These are phyloP conservation scores for Zalophus californianus DNA, from an alignment of 2,797 vertebrate genomes.

Conservation along the genomic window DNA sequence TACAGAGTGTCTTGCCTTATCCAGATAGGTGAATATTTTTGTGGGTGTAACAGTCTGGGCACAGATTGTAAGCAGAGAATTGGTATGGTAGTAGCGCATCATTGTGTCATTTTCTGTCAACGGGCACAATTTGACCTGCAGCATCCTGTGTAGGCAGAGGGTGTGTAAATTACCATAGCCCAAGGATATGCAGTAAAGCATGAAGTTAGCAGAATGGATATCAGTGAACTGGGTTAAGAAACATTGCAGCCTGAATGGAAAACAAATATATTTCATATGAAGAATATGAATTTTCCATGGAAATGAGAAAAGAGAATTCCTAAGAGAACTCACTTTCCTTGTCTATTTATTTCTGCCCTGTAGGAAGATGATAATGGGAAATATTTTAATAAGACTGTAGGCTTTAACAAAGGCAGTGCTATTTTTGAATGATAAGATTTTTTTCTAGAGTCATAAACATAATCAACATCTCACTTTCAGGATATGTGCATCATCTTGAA, in stretches of 20 bases:
- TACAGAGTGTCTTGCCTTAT: background rate
- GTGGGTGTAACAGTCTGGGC: background rate
- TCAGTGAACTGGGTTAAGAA: slow-evolving; percentile 54
- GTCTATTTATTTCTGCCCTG: slow-evolving; percentile 75
- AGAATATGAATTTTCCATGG: slow-evolving; percentile 70
- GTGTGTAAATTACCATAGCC: slow-evolving; percentile 57
- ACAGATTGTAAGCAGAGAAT: background rate
- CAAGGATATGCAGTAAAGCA: slow-evolving; percentile 33
- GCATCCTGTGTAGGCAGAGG: background rate
- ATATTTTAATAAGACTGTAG: slow-evolving; percentile 69
- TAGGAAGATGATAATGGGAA: slow-evolving; percentile 72
- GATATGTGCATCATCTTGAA: slow-evolving; percentile 11
- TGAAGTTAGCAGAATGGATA: slow-evolving; percentile 59
- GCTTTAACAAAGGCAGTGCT: slow-evolving; percentile 74
- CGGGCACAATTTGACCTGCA: background rate
- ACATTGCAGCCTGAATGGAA: slow-evolving; percentile 11
- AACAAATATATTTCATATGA: slow-evolving; percentile 67
- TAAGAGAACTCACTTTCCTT: slow-evolving; percentile 74
- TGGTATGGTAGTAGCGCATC: background rate
- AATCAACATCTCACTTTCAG: slow-evolving; percentile 41
- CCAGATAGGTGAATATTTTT: background rate
- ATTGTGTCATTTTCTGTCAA: slow-evolving; percentile 53
- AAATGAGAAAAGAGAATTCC: slow-evolving; percentile 74
- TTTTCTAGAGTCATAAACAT: slow-evolving; percentile 58
- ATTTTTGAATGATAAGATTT: slow-evolving; percentile 76